Evolutionary conservation across 2,113 vertebrate genomes (phyloP).

Genomic region (Riparia riparia): DNA sequence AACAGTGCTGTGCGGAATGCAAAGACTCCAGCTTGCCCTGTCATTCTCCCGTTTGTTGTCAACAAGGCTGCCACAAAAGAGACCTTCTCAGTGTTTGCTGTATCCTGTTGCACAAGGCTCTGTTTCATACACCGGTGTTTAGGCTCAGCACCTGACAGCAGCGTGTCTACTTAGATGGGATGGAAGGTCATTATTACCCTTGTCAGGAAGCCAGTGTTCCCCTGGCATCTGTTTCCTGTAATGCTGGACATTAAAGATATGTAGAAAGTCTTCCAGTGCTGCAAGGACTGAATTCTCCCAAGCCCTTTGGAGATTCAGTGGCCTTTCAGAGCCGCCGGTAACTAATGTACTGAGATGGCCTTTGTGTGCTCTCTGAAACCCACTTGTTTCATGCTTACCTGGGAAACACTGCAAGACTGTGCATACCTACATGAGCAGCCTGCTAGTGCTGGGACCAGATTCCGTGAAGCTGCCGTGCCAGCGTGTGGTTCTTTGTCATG

Average conservation of each 20-base stretch:
- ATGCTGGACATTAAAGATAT: not conserved
- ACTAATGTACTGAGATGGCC: not conserved
- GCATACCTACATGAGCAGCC: not conserved
- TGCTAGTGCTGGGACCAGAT: not conserved
- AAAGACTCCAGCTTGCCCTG: not conserved
- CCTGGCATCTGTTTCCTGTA: not conserved
- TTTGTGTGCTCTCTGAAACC: not conserved
- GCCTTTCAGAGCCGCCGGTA: not conserved
- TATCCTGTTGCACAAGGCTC: not conserved
- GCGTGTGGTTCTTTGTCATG: not conserved
- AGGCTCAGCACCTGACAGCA: not conserved
- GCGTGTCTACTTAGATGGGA: not conserved
- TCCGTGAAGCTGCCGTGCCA: not conserved
- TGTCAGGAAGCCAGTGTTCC: not conserved
- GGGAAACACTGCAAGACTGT: not conserved
- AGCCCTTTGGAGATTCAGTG: not conserved
- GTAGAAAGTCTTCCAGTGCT: not conserved
- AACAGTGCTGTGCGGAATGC: not conserved
- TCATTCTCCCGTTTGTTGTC: not conserved
- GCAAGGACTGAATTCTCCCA: not conserved
- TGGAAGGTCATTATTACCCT: not conserved
- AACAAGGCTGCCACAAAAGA: not conserved
- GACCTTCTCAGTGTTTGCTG: not conserved
- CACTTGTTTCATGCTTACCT: not conserved
- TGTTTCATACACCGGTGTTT: not conserved